Evolutionary conservation across 2,113 vertebrate genomes (phyloP).

Genomic region (Epinephelus cyanopodus): DNA sequence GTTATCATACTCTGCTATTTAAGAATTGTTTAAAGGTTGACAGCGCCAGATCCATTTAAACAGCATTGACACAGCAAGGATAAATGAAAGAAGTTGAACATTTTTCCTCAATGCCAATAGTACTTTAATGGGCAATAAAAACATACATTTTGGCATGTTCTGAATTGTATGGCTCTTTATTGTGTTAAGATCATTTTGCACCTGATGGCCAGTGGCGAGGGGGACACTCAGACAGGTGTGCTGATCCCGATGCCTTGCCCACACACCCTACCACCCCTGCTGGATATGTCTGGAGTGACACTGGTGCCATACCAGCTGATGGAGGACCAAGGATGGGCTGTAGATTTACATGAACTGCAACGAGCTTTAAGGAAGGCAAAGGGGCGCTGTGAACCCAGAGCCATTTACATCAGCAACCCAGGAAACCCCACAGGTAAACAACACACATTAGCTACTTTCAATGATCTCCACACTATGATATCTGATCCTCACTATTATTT

Average conservation of each 20-base stretch:
- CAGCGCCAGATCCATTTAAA: too few relatives aligned
- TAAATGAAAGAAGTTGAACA: neutral
- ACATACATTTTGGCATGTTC: neutral
- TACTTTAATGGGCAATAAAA: neutral
- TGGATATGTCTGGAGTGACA: constrained; percentile 44
- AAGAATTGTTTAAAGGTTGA: too few relatives aligned
- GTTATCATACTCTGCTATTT: too few relatives aligned
- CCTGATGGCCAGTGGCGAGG: constrained; percentile 53
- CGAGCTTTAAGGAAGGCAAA: constrained; percentile 48
- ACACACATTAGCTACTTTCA: neutral
- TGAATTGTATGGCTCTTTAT: neutral
- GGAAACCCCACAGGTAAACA: constrained; percentile 82
- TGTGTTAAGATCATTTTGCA: neutral
- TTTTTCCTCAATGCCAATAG: neutral
- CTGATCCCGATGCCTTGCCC: constrained; percentile 75
- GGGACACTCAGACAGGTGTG: constrained; percentile 62
- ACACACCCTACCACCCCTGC: constrained; percentile 55
- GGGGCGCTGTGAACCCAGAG: constrained; percentile 70
- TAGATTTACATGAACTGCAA: constrained; percentile 66
- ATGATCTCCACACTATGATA: neutral
- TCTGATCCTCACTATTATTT: neutral
- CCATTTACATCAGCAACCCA: constrained; percentile 83
- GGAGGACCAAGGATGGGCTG: constrained; percentile 75
- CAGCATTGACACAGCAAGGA: neutral
- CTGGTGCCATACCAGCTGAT: constrained; percentile 70